A percentile compares a stretch with the other conserved stretches of the same genome.
Evolutionary conservation across 2,113 vertebrate species (phyloP).

Genomic region (Oncorhynchus clarkii): DNA sequence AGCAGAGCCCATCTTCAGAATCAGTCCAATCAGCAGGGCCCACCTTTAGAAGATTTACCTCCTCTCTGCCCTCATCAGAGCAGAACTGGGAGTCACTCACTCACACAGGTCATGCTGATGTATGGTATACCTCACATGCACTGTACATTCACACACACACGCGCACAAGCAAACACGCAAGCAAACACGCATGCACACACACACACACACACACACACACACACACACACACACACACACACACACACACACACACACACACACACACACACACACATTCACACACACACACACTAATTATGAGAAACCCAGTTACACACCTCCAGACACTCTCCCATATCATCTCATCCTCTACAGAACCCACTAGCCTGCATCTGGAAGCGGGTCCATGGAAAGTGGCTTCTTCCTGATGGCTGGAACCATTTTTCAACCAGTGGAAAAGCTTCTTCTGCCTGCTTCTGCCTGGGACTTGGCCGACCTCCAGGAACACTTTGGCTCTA

Average conservation of each 20-base stretch:
- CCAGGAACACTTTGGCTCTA: constrained; percentile 74
- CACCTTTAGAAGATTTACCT: constrained; percentile 30
- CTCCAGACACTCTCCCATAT: background rate
- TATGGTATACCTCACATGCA: constrained; percentile 8
- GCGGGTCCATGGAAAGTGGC: constrained; percentile 73
- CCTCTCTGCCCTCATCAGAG: constrained; percentile 40
- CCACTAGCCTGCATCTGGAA: constrained; percentile 74
- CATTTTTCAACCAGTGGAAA: constrained; percentile 70
- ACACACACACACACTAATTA: constrained; percentile 40
- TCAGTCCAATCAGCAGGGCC: background rate
- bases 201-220: background rate
- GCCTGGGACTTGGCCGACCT: constrained; percentile 69
- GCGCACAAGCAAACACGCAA: background rate
- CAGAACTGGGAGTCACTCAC: constrained; percentile 5
- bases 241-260: constrained; percentile 11
- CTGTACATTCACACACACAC: constrained; percentile 48
- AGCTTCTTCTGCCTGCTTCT: constrained; percentile 72
- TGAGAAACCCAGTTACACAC: background rate
- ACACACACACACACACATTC: background rate
- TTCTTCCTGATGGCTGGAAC: constrained; percentile 77
- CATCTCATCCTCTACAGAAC: constrained; percentile 37
- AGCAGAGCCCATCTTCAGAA: background rate
- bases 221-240: background rate
- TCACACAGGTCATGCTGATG: constrained; percentile 34
- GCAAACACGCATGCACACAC: background rate